These are phyloP conservation scores for Casuarius casuarius DNA, from an alignment of 2,113 vertebrate species.

Conservation along the genomic window DNA sequence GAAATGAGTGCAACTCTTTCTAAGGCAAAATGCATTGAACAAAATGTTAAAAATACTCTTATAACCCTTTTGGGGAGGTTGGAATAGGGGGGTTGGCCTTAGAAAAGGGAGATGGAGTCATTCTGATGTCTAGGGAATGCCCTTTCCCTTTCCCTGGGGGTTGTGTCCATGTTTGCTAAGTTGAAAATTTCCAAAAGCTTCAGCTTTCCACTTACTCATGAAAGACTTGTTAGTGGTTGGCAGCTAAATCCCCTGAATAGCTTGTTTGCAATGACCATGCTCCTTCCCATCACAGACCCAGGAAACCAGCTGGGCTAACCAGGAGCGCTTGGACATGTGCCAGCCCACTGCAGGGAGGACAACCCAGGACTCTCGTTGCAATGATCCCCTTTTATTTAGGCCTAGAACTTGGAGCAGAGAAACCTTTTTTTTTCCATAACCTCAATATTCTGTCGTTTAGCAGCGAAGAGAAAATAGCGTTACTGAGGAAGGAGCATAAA, in stretches of 20 bases:
- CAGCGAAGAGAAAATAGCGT: no score
- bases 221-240: neutral
- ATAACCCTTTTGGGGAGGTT: neutral
- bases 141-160: neutral
- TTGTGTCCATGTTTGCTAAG: accelerated
- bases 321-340: neutral
- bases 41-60: neutral
- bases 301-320: neutral
- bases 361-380: neutral
- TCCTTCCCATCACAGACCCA: neutral
- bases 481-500: neutral
- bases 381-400: neutral
- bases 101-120: neutral
- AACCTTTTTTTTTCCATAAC: neutral
- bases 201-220: neutral
- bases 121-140: neutral
- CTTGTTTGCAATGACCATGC: neutral
- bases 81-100: neutral
- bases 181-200: neutral
- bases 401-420: neutral
- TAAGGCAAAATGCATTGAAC: accelerated
- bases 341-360: accelerated
- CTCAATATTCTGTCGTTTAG: neutral
- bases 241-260: neutral
- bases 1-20: neutral